phyloP scores from a whole-genome alignment of 1,140 invertebrate species.

The Bombus turneri region DNA sequence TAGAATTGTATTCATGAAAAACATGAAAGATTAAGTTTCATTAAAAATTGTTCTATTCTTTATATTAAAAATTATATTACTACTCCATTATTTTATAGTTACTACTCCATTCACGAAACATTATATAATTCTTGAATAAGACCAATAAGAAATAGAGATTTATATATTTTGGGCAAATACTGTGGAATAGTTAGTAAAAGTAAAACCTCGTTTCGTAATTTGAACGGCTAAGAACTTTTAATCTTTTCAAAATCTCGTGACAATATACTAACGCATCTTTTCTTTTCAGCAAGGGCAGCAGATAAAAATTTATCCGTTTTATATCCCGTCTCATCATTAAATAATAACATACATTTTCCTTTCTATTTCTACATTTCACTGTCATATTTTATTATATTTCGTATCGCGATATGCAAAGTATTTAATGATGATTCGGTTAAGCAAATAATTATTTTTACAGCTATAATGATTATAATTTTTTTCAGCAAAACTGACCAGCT shows the following conservation, averaged over 20 bases:
- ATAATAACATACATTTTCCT: conserved; percentile 9
- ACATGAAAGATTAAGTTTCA: background rate
- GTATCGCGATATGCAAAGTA: background rate
- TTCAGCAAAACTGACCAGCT: conserved; percentile 69
- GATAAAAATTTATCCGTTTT: conserved; percentile 68
- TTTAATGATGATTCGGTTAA: conserved; percentile 69
- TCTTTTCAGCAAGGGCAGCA: conserved; percentile 77
- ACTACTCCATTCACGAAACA: background rate
- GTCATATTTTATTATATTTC: background rate
- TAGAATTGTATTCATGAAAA: background rate
- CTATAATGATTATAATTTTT: conserved; percentile 75
- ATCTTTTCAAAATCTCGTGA: conserved; percentile 56
- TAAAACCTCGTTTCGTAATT: conserved; percentile 66
- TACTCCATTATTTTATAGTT: background rate
- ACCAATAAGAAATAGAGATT: conserved; percentile 10
- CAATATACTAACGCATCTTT: conserved; percentile 71
- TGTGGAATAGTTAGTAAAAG: conserved; percentile 6
- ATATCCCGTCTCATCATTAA: conserved; percentile 74
- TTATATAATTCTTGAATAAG: background rate
- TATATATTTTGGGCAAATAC: background rate
- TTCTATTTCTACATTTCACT: background rate
- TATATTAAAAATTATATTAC: background rate
- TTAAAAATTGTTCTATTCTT: conserved; percentile 11
- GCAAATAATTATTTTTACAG: conserved; percentile 73
- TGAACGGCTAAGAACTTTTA: conserved; percentile 64